phyloP scores from a whole-genome alignment of 2,113 vertebrate species.

The Myodes glareolus region DNA sequence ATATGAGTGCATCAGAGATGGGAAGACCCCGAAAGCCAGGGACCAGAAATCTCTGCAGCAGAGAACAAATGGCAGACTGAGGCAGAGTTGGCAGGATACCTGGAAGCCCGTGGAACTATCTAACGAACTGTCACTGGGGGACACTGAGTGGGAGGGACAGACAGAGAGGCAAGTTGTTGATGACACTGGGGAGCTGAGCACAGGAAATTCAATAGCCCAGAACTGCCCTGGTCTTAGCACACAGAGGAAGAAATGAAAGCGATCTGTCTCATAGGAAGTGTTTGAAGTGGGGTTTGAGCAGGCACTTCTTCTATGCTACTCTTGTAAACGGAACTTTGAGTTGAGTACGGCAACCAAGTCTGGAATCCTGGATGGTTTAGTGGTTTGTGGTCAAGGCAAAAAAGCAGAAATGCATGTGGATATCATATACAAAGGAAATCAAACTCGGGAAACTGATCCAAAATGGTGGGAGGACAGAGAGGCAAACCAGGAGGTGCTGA shows the following conservation, averaged over 20 bases:
- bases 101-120: background rate
- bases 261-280: fast-evolving
- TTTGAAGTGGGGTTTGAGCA: no score
- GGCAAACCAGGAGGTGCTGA: background rate
- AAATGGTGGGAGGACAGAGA: background rate
- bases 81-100: background rate
- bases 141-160: fast-evolving
- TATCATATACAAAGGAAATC: background rate
- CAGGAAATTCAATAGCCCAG: background rate
- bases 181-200: background rate
- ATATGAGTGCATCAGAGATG: background rate
- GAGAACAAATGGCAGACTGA: background rate
- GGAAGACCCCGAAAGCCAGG: background rate
- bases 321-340: background rate
- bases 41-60: background rate
- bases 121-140: background rate
- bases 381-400: background rate
- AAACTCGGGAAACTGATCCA: background rate
- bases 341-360: background rate
- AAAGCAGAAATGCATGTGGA: background rate
- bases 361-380: background rate
- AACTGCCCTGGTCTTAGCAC: background rate
- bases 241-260: background rate
- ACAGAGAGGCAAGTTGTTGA: background rate
- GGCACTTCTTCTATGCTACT: no score